A percentile compares a stretch with the other conserved stretches of the same genome.
These are phyloP conservation scores for Malthinus flaveolus DNA, from an alignment of 2,888 invertebrate species.

Conservation along the genomic window DNA sequence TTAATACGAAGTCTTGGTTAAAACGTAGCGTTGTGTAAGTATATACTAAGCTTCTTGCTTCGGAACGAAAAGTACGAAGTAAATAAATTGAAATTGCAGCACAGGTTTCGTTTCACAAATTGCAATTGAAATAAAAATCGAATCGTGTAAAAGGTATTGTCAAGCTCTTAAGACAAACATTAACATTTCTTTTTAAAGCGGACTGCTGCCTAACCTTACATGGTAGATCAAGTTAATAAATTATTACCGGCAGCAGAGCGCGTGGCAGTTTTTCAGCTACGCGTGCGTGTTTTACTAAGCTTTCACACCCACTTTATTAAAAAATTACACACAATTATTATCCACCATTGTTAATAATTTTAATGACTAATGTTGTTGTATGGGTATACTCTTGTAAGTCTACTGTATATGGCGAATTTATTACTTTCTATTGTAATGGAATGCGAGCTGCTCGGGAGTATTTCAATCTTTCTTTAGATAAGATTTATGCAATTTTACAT, in stretches of 20 bases:
- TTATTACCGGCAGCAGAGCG: slow-evolving; percentile 39
- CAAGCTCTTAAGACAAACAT: neutral
- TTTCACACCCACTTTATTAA: slow-evolving; percentile 34
- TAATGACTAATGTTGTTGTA: neutral
- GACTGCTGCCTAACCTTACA: slow-evolving; percentile 40
- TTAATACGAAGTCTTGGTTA: too few relatives aligned
- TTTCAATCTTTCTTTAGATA: slow-evolving; percentile 35
- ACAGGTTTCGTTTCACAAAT: too few relatives aligned
- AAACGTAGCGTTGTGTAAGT: too few relatives aligned
- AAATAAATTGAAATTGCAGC: too few relatives aligned
- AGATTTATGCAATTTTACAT: slow-evolving; percentile 35
- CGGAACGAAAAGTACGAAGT: too few relatives aligned
- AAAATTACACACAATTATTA: neutral
- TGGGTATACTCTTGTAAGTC: neutral
- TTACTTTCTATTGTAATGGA: slow-evolving; percentile 32
- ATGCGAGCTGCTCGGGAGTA: slow-evolving; percentile 30
- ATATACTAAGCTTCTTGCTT: too few relatives aligned
- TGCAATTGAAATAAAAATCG: too few relatives aligned
- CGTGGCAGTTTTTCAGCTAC: slow-evolving; percentile 41
- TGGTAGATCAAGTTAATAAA: slow-evolving; percentile 43
- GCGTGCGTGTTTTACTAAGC: slow-evolving; percentile 37
- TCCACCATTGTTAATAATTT: slow-evolving; percentile 1
- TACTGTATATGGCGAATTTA: slow-evolving; percentile 24
- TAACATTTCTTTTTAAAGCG: neutral
- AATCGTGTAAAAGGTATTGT: too few relatives aligned